Percentiles rank a stretch among this genome's conserved stretches.
phyloP scores from a whole-genome alignment of 2,797 vertebrate species.

The Sylvia borin region DNA sequence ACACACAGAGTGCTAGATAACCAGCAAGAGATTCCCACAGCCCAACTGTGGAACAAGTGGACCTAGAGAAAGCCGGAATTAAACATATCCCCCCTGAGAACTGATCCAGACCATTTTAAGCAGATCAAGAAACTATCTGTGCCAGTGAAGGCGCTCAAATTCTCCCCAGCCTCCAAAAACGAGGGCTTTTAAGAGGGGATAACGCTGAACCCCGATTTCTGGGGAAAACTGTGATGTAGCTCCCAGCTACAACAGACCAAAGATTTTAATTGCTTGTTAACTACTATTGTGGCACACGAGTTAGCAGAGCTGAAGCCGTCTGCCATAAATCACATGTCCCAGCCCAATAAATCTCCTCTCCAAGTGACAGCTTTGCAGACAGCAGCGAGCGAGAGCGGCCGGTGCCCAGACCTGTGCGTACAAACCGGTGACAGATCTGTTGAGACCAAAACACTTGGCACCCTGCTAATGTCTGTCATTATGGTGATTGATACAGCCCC shows the following conservation, averaged over 20 bases:
- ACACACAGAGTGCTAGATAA: accelerated
- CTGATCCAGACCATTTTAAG: background rate
- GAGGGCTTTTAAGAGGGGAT: background rate
- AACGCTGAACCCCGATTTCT: background rate
- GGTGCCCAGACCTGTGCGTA: background rate
- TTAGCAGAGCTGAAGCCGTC: conserved; percentile 40
- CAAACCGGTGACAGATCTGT: conserved; percentile 49
- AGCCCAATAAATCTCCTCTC: conserved; percentile 59
- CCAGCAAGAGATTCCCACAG: background rate
- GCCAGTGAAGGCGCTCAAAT: background rate
- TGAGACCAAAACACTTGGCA: conserved; percentile 87
- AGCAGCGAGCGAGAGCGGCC: conserved; percentile 42
- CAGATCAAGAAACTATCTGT: background rate
- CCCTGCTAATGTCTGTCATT: conserved; percentile 91
- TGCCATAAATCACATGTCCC: conserved; percentile 67
- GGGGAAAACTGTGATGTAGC: background rate
- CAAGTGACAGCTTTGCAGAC: conserved; percentile 62
- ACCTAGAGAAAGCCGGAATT: background rate
- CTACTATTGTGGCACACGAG: conserved; percentile 39
- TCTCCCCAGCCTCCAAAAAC: background rate
- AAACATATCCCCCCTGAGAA: background rate
- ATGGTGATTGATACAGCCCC: conserved; percentile 85
- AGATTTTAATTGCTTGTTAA: conserved; percentile 72
- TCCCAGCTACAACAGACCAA: background rate
- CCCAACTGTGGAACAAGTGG: background rate